Percentiles rank a stretch among this genome's conserved stretches.
phyloP scores from a whole-genome alignment of 2,888 invertebrate genomes.

The Aleiodes testaceus region DNA sequence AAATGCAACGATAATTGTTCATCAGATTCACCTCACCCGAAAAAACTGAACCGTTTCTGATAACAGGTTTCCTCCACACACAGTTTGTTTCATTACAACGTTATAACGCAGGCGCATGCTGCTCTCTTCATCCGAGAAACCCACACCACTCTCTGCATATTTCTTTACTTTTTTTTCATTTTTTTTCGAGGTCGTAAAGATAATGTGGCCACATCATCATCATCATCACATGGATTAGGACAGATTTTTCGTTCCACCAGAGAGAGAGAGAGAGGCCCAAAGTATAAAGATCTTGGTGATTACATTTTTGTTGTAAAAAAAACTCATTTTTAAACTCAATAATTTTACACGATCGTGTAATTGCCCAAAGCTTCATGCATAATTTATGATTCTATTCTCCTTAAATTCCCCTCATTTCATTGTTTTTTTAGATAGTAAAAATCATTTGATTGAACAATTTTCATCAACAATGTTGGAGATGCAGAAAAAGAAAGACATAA shows the following conservation, averaged over 20 bases:
- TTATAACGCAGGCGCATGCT: constrained; percentile 59
- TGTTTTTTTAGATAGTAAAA: constrained; percentile 16
- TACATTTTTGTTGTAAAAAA: too few relatives aligned
- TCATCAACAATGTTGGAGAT: background rate
- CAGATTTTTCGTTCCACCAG: background rate
- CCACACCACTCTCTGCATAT: constrained; percentile 40
- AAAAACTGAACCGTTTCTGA: constrained; percentile 53
- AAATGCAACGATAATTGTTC: constrained; percentile 10
- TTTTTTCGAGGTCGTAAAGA: constrained; percentile 62
- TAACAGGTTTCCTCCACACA: constrained; percentile 61
- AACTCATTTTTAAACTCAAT: too few relatives aligned
- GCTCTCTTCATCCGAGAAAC: constrained; percentile 42
- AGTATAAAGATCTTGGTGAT: too few relatives aligned
- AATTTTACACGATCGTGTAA: constrained; percentile 47
- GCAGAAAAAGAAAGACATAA: constrained; percentile 11
- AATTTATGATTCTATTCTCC: too few relatives aligned
- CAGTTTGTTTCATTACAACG: constrained; percentile 53
- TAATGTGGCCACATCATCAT: constrained; percentile 56
- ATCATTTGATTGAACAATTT: constrained; percentile 7
- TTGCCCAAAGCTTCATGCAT: constrained; percentile 47
- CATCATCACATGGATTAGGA: constrained; percentile 24
- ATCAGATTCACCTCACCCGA: constrained; percentile 10
- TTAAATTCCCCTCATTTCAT: too few relatives aligned
- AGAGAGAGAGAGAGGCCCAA: background rate
- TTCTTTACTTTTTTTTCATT: constrained; percentile 48